Evolutionary conservation across 1,140 invertebrate species (phyloP).

Genomic region (Heterodera schachtii): DNA sequence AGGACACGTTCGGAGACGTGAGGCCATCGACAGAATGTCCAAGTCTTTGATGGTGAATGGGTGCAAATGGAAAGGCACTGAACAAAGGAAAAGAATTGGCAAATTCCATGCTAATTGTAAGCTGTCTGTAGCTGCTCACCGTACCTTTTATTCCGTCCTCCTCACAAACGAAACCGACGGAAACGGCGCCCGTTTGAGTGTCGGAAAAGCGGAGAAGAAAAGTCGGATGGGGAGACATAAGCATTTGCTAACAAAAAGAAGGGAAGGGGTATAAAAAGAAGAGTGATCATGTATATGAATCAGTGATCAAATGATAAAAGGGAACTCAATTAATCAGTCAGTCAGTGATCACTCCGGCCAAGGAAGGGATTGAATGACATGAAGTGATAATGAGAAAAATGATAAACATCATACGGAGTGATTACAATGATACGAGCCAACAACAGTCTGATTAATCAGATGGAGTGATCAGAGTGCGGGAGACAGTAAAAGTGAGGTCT

Average conservation of each 20-base stretch:
- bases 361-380: no score
- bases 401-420: no score
- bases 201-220: conserved; percentile 64
- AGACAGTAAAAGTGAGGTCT: neutral
- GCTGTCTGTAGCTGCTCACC: neutral
- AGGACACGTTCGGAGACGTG: conserved; percentile 61
- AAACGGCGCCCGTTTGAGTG: conserved; percentile 64
- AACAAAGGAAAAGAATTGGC: conserved; percentile 17
- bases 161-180: conserved; percentile 65
- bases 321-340: no score
- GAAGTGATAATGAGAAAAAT: no score
- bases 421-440: no score
- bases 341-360: no score
- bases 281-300: neutral
- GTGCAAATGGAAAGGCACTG: conserved; percentile 64
- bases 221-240: conserved; percentile 44
- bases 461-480: no score
- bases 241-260: conserved; percentile 42
- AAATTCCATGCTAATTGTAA: neutral
- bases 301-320: neutral
- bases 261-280: neutral
- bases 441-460: no score
- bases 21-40: conserved; percentile 63
- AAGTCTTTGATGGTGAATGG: conserved; percentile 65
- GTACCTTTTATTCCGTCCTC: conserved; percentile 60